These are phyloP conservation scores for Motacilla alba DNA, from an alignment of 2,113 vertebrate genomes.

Conservation along the genomic window DNA sequence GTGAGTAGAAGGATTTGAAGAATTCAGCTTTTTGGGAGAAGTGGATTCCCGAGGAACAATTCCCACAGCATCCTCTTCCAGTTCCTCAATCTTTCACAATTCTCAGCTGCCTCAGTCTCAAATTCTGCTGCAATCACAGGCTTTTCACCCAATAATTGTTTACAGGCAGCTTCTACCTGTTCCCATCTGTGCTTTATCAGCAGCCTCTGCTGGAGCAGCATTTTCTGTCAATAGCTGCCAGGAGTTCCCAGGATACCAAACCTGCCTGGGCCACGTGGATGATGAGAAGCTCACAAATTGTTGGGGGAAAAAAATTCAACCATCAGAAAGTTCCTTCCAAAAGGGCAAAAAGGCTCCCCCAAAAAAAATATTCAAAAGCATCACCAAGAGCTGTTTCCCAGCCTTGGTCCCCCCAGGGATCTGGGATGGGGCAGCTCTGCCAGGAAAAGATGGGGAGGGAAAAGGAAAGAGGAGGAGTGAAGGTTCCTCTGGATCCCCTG, in stretches of 20 bases:
- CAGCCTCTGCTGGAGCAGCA: not conserved
- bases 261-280: not conserved
- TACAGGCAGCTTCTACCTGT: not conserved
- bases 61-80: not conserved
- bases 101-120: not conserved
- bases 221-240: slow-evolving; percentile 56
- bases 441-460: not conserved
- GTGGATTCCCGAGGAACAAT: not conserved
- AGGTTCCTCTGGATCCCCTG: not conserved
- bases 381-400: not conserved
- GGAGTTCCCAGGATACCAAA: slow-evolving; percentile 61
- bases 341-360: not conserved
- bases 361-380: not conserved
- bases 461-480: not conserved
- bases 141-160: slow-evolving; percentile 19
- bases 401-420: not conserved
- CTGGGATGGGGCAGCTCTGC: not conserved
- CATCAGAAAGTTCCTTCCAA: not conserved
- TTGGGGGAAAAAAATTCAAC: not conserved
- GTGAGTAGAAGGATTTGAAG: not conserved
- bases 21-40: not conserved
- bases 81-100: not conserved
- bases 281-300: not conserved
- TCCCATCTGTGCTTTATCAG: slow-evolving; percentile 56
- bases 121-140: not conserved